Conservation (phyloP, 2,113 vertebrate genomes). For the Callionymus lyra region DNA sequence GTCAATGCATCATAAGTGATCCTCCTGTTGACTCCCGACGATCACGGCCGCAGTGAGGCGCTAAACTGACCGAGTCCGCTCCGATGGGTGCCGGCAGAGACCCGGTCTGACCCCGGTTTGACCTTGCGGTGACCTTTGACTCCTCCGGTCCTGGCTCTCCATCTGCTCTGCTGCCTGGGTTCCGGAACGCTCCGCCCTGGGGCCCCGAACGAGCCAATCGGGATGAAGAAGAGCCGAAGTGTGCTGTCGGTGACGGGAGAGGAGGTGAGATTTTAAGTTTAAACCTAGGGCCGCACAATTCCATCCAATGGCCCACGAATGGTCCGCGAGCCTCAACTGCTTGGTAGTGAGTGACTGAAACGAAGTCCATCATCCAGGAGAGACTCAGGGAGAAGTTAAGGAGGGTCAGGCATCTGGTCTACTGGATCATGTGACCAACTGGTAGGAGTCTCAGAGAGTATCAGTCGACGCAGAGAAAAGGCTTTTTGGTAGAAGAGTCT, state of each 20-base stretch:
- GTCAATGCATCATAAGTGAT: slow-evolving; percentile 23
- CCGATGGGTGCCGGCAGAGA: slow-evolving; percentile 59
- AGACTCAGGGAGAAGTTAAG: too few relatives aligned
- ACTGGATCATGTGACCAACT: too few relatives aligned
- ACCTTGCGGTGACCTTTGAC: slow-evolving; percentile 62
- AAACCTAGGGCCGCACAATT: too few relatives aligned
- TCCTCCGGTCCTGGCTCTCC: slow-evolving; percentile 70
- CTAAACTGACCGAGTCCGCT: slow-evolving; percentile 31
- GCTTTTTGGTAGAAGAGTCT: too few relatives aligned
- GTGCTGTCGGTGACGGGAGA: slow-evolving; percentile 67
- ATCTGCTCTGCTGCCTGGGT: slow-evolving; percentile 69
- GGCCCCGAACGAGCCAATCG: slow-evolving; percentile 68
- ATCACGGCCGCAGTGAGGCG: slow-evolving; percentile 6
- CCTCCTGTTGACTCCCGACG: slow-evolving; percentile 7
- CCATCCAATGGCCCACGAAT: too few relatives aligned
- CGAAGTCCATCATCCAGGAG: too few relatives aligned
- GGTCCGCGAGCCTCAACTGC: too few relatives aligned
- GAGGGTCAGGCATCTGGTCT: too few relatives aligned
- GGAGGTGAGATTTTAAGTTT: slow-evolving; percentile 60
- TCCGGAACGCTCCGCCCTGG: slow-evolving; percentile 67
- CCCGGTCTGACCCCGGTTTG: slow-evolving; percentile 60
- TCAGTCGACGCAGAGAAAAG: too few relatives aligned
- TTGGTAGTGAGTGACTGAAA: too few relatives aligned
- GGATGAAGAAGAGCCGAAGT: slow-evolving; percentile 68
- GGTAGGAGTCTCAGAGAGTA: too few relatives aligned